These are phyloP conservation scores for Strigops habroptila DNA, from an alignment of 2,113 vertebrate genomes.

Conservation along the genomic window DNA sequence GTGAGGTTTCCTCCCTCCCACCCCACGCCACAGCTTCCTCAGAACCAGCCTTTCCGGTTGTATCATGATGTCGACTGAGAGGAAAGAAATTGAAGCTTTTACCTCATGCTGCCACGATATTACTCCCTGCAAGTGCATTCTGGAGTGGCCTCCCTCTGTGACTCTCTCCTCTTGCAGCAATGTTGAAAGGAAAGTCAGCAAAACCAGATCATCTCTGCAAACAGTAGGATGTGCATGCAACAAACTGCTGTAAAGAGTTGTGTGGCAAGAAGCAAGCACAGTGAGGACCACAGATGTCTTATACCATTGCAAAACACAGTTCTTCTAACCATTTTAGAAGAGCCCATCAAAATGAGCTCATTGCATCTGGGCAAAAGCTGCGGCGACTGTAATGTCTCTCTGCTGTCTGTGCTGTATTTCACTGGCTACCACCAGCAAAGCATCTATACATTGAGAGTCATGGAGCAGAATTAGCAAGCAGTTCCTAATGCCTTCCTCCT, in stretches of 20 bases:
- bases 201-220: not conserved
- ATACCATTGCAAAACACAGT: not conserved
- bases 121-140: not conserved
- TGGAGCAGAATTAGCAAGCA: not conserved
- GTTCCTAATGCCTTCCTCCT: not conserved
- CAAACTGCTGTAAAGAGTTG: not conserved
- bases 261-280: not conserved
- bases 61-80: not conserved
- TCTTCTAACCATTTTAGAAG: not conserved
- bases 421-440: accelerated
- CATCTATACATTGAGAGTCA: not conserved
- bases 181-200: not conserved
- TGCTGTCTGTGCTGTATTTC: not conserved
- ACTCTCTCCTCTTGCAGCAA: not conserved
- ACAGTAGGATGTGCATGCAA: not conserved
- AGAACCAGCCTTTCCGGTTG: not conserved
- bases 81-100: not conserved
- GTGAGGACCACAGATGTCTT: not conserved
- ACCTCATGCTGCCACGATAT: not conserved
- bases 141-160: not conserved
- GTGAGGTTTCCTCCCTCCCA: not conserved
- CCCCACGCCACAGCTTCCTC: not conserved
- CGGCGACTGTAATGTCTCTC: accelerated
- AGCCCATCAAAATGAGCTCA: accelerated
- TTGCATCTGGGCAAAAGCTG: not conserved